Base-by-base conservation (phyloP, 2,888 invertebrate genomes). In the Ochropacha duplaris region DNA sequence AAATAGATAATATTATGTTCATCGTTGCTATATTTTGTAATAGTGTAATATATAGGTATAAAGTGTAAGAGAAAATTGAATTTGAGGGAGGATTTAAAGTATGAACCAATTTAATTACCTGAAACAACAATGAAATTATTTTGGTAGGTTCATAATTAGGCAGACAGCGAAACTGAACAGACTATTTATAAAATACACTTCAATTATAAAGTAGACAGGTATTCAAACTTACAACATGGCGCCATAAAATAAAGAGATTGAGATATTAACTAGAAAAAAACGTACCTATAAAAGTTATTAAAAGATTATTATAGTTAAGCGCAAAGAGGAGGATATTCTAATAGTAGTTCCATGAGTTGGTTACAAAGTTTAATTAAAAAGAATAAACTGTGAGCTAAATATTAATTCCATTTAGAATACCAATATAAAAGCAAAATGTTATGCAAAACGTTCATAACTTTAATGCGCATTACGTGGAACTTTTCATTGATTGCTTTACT, bases 401-500 rank as follows among this genome's bases (percentile, higher is more conserved):
- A 22, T 34, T 31, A 31, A 52, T 52, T 52, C 52, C 11, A 52
- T 52, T 51, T 19, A 22, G 52, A 31, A 44, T 19, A 57, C 57
- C 61, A 65, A 66, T 64, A 66, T 64, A 62, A 68, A 64, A 52
- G 16, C 19, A 28, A 52, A 71, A 67, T 60, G 58, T 57, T 66
- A 74, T 74, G 74, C 64, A 71, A 75, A 74, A 74, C 63, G 56
- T 59, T 61, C 57, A 60, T 56, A 68, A 72, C 67, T 71, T 62
- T 65, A 61, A 68, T 70, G 68, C 66, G 68, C 66, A 72, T 74
- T 72, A 76, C 55, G 57, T 58, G 63, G 56, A 79, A 79, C 72
- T 83, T 80, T 77, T 72, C 77, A 81, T 78, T 78, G 78, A 78
- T 79, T 78, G 72, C 78, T 69, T 71, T 68, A 80, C 61, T 64